Evolutionary conservation across 2,888 invertebrate species (phyloP).

Genomic region (Torymus aiolomorphi): DNA sequence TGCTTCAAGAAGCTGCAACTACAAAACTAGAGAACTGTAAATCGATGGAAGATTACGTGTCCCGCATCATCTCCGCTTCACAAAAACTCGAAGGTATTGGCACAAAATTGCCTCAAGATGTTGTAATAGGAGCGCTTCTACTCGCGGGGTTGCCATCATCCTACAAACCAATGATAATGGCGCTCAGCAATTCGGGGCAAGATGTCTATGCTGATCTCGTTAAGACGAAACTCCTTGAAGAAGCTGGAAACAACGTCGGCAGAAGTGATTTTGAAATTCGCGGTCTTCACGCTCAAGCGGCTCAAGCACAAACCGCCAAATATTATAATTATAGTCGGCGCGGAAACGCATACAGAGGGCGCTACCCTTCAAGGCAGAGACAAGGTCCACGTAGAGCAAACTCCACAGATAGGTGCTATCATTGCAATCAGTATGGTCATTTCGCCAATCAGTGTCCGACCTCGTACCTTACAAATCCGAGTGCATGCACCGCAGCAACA

Average conservation of each 20-base stretch:
- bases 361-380: neutral
- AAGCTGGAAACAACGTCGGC: neutral
- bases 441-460: neutral
- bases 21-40: slow-evolving; percentile 61
- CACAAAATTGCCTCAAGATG: slow-evolving; percentile 62
- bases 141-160: slow-evolving; percentile 64
- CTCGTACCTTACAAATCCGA: neutral
- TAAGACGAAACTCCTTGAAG: slow-evolving; percentile 62
- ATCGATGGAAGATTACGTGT: too few species aligned
- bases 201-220: slow-evolving; percentile 61
- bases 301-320: too few species aligned
- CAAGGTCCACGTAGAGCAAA: neutral
- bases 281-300: neutral
- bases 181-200: too few species aligned
- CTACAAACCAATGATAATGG: slow-evolving; percentile 53
- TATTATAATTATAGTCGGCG: too few species aligned
- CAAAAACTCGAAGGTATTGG: slow-evolving; percentile 63
- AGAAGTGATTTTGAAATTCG: neutral
- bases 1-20: slow-evolving; percentile 61
- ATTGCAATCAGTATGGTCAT: slow-evolving; percentile 5
- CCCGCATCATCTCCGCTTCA: slow-evolving; percentile 64
- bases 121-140: slow-evolving; percentile 66
- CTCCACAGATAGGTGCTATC: neutral
- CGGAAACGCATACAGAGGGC: too few species aligned
- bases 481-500: neutral